Base-by-base conservation (phyloP, 2,797 vertebrate genomes). In the Xerus rutilus region DNA sequence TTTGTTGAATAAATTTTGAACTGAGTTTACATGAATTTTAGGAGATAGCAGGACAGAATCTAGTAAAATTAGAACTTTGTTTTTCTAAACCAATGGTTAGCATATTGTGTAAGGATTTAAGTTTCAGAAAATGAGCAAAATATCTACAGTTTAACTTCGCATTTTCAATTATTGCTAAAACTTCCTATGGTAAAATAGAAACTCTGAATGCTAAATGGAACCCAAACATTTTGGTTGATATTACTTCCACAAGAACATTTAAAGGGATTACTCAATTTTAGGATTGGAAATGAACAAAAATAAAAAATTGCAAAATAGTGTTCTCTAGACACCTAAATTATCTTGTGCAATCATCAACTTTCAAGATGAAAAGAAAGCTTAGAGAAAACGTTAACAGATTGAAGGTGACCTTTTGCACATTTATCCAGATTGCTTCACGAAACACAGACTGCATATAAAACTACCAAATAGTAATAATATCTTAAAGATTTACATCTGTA, bases 221-320 rank as follows among this genome's bases (percentile, higher is more conserved):
- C 35, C n/a, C 57, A 72, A 2, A 91, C 47, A 62, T 11, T 54
- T 90, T 28, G 89, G 7, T 12, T 92, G 57, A 64, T 89, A 90
- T 96, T 20, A 45, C 65, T 81, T 95, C 69, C 45, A 59, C 52
- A 92, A 0, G 65, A 91, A 49, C 30, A 81, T 67, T 64, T 59
- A 74, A 43, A 70, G 1, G 91, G 32, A 83, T 85, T 87, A 72
- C 28, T 93, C 21, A 21, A 43, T 81, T 95, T 95, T 47, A 86
- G 25, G 18, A 84, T 91, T 79, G 87, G 12, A 97, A 94, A 86
- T 69, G 82, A 92, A 91, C 25, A 84, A 95, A 77, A 97, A 86
- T 39, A 65, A 91, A 91, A 89, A 93, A 64, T 23, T 81, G 93
- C 88, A 89, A 93, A 93, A 91, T 9, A 91, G n/a, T 3, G 17